Base-by-base conservation (phyloP, 2,888 invertebrate genomes). In the Cosmopolites sordidus region DNA sequence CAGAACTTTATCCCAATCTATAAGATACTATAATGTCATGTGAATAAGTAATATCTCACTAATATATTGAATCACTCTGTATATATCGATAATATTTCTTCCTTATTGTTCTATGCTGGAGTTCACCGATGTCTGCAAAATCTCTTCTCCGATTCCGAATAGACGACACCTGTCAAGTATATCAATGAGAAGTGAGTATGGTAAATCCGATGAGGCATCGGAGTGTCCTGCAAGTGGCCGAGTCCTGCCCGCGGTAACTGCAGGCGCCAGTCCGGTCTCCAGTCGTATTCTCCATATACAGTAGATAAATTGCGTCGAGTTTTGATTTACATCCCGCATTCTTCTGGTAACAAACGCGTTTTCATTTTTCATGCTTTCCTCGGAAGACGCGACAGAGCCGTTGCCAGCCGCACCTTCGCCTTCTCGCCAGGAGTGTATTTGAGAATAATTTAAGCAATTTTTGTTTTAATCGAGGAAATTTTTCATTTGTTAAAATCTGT, bases 321-420 rank as follows among this genome's bases (percentile, higher is more conserved):
- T 73, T 73, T 73, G 72, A 73, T 72, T 73, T 73, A 73, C 72
- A 72, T 73, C 72, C 73, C 69, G 71, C 70, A 72, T 73, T 72
- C 72, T 70, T 69, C 65, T 64, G 61, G 66, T 69, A 71, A 71
- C 71, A 71, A 72, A 72, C 71, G 71, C 71, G 72, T 69, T 72
- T 70, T 64, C 66, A 72, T 73, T 73, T 73, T 73, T 73, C 71
- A 72, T 59, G 59, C 54, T 63, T 64, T 65, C 61, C 62, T 56
- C 59, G 56, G 49, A 56, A 37, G 37, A 17, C 22, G 27, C 43
- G 41, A 40, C 40, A 40, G 40, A 40, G 40, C 33, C 51, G 51
- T 48, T 56, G 44, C 48, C 44, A 48, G 52, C 56, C 56, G 47
- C 56, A 56, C 56, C 56, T 53, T 42, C 27, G 45, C 41, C 44